phyloP scores from a whole-genome alignment of 1,140 invertebrate species.

The Patella vulgata region DNA sequence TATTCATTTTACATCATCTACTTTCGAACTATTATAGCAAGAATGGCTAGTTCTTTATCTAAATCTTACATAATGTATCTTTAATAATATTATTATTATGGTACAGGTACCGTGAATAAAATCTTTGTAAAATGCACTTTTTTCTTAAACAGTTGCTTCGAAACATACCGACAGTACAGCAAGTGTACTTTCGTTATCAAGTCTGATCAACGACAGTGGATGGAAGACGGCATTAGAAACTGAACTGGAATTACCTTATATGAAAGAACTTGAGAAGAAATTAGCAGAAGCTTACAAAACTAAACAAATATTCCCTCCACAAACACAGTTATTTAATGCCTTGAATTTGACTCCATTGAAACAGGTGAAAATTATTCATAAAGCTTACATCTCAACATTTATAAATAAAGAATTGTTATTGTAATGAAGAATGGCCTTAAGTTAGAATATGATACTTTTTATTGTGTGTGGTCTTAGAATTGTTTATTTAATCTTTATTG shows the following conservation, averaged over 20 bases:
- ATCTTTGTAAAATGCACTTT: too few relatives aligned
- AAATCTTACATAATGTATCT: too few relatives aligned
- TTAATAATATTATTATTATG: too few relatives aligned
- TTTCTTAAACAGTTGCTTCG: too few relatives aligned
- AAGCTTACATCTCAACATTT: not conserved
- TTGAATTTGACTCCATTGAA: constrained; percentile 47
- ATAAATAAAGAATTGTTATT: not conserved
- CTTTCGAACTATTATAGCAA: too few relatives aligned
- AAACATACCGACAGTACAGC: too few relatives aligned
- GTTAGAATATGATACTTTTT: not conserved
- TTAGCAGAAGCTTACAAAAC: constrained; percentile 34
- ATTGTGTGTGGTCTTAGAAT: not conserved
- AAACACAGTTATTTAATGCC: constrained; percentile 50
- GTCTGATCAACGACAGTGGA: constrained; percentile 19
- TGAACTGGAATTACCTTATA: constrained; percentile 33
- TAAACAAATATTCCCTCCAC: constrained; percentile 43
- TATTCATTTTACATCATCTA: too few relatives aligned
- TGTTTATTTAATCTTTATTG: not conserved
- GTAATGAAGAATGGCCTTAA: not conserved
- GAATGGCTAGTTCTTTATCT: too few relatives aligned
- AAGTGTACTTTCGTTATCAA: not conserved
- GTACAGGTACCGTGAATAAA: too few relatives aligned
- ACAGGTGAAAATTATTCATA: constrained; percentile 24
- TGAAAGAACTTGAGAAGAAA: constrained; percentile 30
- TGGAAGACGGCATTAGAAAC: constrained; percentile 23